Percentiles rank a stretch among this genome's conserved stretches.
Conservation (phyloP, 2,888 invertebrate genomes). For the Nemoura dubitans region DNA sequence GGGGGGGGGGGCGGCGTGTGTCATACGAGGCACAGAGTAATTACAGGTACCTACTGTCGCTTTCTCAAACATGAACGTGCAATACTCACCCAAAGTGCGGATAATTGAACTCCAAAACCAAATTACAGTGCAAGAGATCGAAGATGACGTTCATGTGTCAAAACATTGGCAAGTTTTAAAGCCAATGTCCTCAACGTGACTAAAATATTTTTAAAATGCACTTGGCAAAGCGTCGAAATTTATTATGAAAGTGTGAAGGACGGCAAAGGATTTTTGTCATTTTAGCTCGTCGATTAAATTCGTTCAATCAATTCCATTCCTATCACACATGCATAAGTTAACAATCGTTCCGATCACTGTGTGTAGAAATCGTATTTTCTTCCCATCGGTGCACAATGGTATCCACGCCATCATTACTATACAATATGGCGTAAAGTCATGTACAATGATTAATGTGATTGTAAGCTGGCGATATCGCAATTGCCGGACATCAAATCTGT, state of each 20-base stretch:
- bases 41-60: not conserved
- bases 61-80: not conserved
- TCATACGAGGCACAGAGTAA: not conserved
- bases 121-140: not conserved
- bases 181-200: not conserved
- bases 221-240: not conserved
- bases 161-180: not conserved
- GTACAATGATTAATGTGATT: slow-evolving; percentile 4
- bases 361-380: not conserved
- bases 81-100: not conserved
- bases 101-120: not conserved
- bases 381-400: not conserved
- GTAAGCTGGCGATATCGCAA: not conserved
- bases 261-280: not conserved
- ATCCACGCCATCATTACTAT: not conserved
- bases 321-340: not conserved
- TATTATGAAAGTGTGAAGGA: not conserved
- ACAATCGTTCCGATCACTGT: not conserved
- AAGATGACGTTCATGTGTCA: not conserved
- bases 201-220: no score
- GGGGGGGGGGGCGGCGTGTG: no score
- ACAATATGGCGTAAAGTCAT: not conserved
- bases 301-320: not conserved
- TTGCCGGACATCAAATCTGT: not conserved
- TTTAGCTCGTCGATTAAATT: not conserved